Conservation (phyloP, 2,113 vertebrate species). For the Sturnira hondurensis region DNA sequence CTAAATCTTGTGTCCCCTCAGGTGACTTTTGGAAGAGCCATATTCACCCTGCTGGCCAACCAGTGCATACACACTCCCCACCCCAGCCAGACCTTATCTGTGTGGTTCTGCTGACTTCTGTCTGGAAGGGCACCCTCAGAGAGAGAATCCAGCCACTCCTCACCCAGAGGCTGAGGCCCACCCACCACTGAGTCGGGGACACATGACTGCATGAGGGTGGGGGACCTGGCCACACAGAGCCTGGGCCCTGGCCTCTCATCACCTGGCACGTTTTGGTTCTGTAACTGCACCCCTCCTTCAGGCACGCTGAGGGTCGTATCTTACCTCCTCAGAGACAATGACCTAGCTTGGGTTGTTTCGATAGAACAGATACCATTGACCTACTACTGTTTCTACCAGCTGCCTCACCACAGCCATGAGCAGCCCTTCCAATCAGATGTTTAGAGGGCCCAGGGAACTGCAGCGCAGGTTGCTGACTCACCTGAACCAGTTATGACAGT, state of each 20-base stretch:
- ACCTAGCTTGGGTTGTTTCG: not conserved
- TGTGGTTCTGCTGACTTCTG: not conserved
- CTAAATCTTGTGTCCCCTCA: not conserved
- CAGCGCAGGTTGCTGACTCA: not conserved
- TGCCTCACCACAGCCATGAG: not conserved
- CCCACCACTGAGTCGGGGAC: not conserved
- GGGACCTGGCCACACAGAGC: accelerated
- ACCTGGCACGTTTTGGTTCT: not conserved
- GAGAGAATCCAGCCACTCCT: not conserved
- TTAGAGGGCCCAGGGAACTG: not conserved
- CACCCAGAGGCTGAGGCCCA: not conserved
- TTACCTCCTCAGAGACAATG: not conserved
- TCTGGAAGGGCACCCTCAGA: not conserved
- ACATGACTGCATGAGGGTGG: accelerated
- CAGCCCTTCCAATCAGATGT: not conserved
- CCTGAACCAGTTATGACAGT: not conserved
- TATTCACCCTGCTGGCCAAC: not conserved
- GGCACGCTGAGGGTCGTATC: not conserved
- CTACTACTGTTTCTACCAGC: not conserved
- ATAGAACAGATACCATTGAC: not conserved
- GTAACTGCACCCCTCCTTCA: not conserved
- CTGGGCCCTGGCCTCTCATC: not conserved
- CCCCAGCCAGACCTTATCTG: not conserved
- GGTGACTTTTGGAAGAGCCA: not conserved
- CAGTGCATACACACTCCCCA: not conserved